Evolutionary conservation across 2,113 vertebrate genomes (phyloP).

Genomic region (Illadopsis cleaveri): DNA sequence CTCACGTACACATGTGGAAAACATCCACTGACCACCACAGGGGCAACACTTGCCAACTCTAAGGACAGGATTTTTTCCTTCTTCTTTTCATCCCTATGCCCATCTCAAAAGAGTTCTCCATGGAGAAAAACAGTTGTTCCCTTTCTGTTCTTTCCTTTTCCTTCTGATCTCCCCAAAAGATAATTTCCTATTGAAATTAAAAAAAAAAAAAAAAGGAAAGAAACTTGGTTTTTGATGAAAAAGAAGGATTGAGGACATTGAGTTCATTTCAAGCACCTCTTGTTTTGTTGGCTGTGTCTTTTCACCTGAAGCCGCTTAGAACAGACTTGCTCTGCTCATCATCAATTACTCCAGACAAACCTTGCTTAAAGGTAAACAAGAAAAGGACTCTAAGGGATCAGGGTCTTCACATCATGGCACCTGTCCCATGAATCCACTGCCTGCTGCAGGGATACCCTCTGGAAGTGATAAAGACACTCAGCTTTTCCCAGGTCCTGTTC

Average conservation of each 20-base stretch:
- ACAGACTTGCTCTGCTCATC: background rate
- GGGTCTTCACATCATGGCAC: background rate
- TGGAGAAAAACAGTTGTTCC: background rate
- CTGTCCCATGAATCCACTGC: background rate
- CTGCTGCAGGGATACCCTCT: background rate
- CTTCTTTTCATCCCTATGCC: background rate
- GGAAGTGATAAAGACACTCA: background rate
- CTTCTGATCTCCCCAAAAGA: background rate
- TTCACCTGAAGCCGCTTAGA: background rate
- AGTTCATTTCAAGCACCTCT: background rate
- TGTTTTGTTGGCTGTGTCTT: background rate
- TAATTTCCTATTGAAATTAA: background rate
- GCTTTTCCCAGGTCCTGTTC: background rate
- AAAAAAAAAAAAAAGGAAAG: too few relatives aligned
- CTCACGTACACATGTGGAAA: conserved; percentile 19
- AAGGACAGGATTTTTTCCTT: background rate
- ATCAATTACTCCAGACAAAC: background rate
- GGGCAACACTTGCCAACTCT: background rate
- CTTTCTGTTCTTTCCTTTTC: background rate
- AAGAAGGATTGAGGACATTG: background rate
- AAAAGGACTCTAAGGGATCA: background rate
- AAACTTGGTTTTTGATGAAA: background rate
- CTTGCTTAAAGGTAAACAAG: background rate
- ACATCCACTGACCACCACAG: background rate
- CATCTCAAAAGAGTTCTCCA: background rate